Base-by-base conservation (phyloP, 2,113 vertebrate genomes). In the Ptychochromis oligacanthus region DNA sequence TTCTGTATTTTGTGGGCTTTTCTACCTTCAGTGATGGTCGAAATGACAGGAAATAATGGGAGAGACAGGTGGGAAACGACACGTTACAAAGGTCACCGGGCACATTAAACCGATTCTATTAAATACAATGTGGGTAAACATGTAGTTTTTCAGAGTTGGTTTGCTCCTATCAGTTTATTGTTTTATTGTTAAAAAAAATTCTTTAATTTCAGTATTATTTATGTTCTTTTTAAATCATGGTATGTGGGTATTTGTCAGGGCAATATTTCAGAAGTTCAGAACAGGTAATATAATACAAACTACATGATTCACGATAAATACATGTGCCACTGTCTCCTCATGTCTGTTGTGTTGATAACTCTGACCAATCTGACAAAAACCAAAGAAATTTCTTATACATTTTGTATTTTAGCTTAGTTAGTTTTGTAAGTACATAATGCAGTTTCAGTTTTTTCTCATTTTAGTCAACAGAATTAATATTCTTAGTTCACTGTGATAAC, bases 1-100 rank as follows among this genome's bases (percentile, higher is more conserved):
- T 10, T 36, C 18, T 36, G 31, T n/a, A n/a, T 61, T 36, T 36
- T 6, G 1, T 40, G 24, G 9, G 22, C 22, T 28, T 49, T 28
- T 49, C 24, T 0, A 9, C 65, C 43, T 0, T 52, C 24, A 13
- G 3, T 4, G 2, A 49, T 18, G 0, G 40, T 15, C 24, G 4
- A 49, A 49, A 28, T 20, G 65, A 31, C 65, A 70, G 65, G 65
- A 72, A 52, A 8, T 2, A 43, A 72, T 49, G 24, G 24, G 43
- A 0, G 10, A 70, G 24, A 70, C 17, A 20, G 62, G 43, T n/a
- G 15, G 17, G 43, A 52, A 70, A 52, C 26, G 17, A 20, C 43
- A 7, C 8, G 38, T 18, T 67, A 26, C 38, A 46, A 67, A 49
- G 64, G 40, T 49, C 40, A 67, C 22, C 1, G 38, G 62, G 1